These are phyloP conservation scores for Oscheius sp. DNA, from an alignment of 2,888 invertebrate genomes.

Conservation along the genomic window DNA sequence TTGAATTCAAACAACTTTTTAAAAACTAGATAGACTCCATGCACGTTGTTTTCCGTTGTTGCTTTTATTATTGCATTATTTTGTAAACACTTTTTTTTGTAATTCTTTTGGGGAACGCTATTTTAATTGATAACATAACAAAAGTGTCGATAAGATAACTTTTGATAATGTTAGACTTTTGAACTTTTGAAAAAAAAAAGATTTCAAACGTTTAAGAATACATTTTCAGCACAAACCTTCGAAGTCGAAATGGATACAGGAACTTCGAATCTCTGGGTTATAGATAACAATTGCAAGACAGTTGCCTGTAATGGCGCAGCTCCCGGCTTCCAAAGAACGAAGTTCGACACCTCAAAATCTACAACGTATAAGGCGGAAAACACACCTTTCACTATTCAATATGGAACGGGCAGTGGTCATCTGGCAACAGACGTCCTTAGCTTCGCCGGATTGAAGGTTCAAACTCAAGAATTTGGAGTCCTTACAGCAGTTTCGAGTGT, in stretches of 20 bases:
- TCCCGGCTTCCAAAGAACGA: conserved; percentile 53
- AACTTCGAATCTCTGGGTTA: conserved; percentile 65
- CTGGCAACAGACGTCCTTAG: conserved; percentile 55
- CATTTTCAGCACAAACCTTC: conserved; percentile 44
- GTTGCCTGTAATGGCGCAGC: conserved; percentile 56
- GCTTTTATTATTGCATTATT: too few species aligned
- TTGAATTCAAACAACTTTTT: too few species aligned
- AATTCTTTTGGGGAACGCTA: too few species aligned
- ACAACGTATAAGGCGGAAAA: conserved; percentile 52
- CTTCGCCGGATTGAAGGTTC: conserved; percentile 57
- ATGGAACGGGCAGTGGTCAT: conserved; percentile 63
- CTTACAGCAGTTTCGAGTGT: conserved; percentile 55
- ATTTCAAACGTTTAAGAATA: too few species aligned
- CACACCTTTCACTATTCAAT: conserved; percentile 57
- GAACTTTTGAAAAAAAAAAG: too few species aligned
- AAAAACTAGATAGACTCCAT: too few species aligned
- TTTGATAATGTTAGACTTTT: too few species aligned
- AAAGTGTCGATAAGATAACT: too few species aligned
- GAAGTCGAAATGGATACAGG: conserved; percentile 62
- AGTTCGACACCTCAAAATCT: conserved; percentile 61
- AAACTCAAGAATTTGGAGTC: conserved; percentile 59
- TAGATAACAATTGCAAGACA: conserved; percentile 55
- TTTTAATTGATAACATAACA: too few species aligned
- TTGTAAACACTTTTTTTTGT: too few species aligned
- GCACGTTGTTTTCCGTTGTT: too few species aligned